These are phyloP conservation scores for Euura lappo DNA, from an alignment of 1,140 invertebrate genomes.

Conservation along the genomic window DNA sequence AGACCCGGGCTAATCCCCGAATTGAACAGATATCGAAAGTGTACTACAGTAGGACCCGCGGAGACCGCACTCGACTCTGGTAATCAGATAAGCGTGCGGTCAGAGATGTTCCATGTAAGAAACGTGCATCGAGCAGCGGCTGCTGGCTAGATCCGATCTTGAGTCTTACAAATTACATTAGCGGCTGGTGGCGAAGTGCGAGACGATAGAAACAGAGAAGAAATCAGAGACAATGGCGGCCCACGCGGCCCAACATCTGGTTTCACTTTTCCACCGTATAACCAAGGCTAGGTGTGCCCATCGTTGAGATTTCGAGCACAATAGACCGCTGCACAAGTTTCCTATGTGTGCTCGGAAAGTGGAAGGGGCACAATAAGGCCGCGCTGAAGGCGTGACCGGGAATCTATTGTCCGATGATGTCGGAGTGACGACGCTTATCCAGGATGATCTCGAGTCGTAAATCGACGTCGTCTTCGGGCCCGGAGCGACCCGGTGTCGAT, in stretches of 20 bases:
- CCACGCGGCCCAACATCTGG: not conserved
- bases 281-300: no score
- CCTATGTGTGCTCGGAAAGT: no score
- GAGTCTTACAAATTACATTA: conserved; percentile 3
- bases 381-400: not conserved
- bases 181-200: not conserved
- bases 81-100: not conserved
- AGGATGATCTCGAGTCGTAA: not conserved
- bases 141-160: not conserved
- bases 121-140: not conserved
- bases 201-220: not conserved
- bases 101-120: not conserved
- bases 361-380: no score
- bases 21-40: no score
- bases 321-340: no score
- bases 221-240: not conserved
- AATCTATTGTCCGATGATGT: conserved; percentile 2
- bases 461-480: not conserved
- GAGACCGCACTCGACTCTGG: not conserved
- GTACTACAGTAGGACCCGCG: no score
- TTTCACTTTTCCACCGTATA: no score
- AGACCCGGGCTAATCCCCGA: no score
- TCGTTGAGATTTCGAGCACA: no score
- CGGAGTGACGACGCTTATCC: not conserved
- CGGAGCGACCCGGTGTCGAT: not conserved